phyloP scores from a whole-genome alignment of 2,113 vertebrate genomes.

The Cyanoderma ruficeps region DNA sequence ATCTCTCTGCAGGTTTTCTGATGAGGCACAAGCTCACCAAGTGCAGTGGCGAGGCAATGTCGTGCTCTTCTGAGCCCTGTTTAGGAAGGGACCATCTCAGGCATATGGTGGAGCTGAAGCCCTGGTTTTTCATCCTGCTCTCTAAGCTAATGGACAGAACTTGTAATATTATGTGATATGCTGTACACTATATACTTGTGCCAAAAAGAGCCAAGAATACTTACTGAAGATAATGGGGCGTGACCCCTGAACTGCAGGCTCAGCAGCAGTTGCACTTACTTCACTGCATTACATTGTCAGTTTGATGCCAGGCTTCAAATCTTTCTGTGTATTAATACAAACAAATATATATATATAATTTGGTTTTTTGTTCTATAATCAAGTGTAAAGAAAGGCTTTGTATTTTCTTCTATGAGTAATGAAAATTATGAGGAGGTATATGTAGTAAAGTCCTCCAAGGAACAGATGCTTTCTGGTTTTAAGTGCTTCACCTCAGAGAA shows the following conservation, averaged over 20 bases:
- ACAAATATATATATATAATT: not conserved
- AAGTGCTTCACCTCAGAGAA: not conserved
- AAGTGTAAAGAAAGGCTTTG: not conserved
- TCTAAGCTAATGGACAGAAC: not conserved
- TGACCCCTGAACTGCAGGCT: not conserved
- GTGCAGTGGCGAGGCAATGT: not conserved
- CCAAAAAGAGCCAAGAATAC: not conserved
- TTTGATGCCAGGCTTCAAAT: not conserved
- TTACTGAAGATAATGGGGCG: not conserved
- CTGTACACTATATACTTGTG: not conserved
- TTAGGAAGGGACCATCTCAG: not conserved
- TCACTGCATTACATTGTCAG: not conserved
- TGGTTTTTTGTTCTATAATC: not conserved
- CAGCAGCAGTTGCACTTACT: not conserved
- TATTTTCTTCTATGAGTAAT: not conserved
- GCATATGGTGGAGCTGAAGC: not conserved
- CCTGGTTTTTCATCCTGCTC: not conserved
- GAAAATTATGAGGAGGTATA: not conserved
- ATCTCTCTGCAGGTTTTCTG: not conserved
- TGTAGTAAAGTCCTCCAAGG: not conserved
- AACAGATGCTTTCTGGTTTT: not conserved
- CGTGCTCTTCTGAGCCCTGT: not conserved
- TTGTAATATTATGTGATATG: not conserved
- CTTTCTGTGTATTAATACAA: not conserved
- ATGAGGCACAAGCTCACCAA: not conserved